These are phyloP conservation scores for Ascaphus truei DNA, from an alignment of 2,113 vertebrate genomes.

Conservation along the genomic window DNA sequence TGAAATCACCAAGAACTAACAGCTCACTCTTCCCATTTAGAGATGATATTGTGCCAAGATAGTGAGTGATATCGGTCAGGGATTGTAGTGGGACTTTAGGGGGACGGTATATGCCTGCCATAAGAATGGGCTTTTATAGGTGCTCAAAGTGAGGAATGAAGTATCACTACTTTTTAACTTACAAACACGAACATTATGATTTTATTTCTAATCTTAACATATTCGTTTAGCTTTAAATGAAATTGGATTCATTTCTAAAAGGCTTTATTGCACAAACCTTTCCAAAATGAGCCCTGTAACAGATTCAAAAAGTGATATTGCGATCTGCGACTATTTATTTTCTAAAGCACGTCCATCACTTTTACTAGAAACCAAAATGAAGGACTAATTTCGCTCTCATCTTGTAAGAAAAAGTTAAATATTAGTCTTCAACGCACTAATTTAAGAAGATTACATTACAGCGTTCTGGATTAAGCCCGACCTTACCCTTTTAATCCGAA, in stretches of 20 bases:
- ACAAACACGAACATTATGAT: not conserved
- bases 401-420: not conserved
- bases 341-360: not conserved
- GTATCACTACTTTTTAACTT: not conserved
- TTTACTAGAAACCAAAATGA: not conserved
- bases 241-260: not conserved
- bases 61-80: too few species aligned
- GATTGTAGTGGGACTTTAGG: too few species aligned
- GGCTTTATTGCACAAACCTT: too few species aligned
- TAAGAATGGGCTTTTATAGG: not conserved
- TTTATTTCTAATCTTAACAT: not conserved
- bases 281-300: not conserved
- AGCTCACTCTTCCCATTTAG: too few species aligned
- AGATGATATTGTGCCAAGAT: too few species aligned
- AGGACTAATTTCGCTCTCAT: not conserved
- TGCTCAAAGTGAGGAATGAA: not conserved
- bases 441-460: slow-evolving; percentile 23
- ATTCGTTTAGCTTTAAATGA: not conserved
- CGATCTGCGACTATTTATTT: too few species aligned
- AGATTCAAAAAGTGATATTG: not conserved
- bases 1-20: too few species aligned
- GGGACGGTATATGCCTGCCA: too few species aligned
- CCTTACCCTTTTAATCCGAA: slow-evolving; percentile 20
- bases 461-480: slow-evolving; percentile 15
- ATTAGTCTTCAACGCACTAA: slow-evolving; percentile 13